phyloP scores from a whole-genome alignment of 2,113 vertebrate genomes.

The Willisornis vidua region DNA sequence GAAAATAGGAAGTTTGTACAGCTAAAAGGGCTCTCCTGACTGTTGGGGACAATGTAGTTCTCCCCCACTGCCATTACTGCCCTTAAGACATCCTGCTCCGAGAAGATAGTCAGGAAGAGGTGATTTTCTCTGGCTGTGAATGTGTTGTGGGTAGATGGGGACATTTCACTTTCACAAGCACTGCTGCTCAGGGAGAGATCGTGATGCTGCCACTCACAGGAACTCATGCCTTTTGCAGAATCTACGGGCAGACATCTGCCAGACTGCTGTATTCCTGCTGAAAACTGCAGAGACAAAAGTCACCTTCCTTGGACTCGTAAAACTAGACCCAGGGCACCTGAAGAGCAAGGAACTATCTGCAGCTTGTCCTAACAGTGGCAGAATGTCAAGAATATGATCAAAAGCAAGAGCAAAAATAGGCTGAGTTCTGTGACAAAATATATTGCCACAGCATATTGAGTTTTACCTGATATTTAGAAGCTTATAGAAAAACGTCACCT shows the following conservation, averaged over 20 bases:
- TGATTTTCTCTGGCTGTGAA: neutral
- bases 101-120: neutral
- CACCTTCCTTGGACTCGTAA: neutral
- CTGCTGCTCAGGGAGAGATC: neutral
- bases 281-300: neutral
- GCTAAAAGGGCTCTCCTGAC: neutral
- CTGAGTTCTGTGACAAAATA: neutral
- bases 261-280: neutral
- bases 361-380: neutral
- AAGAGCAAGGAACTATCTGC: neutral
- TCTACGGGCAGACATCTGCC: neutral
- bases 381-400: neutral
- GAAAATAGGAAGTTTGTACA: neutral
- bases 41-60: neutral
- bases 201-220: neutral
- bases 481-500: neutral
- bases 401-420: slow-evolving; percentile 1
- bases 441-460: neutral
- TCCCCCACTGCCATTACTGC: neutral
- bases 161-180: neutral
- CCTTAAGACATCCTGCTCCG: neutral
- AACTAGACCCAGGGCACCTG: neutral
- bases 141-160: neutral
- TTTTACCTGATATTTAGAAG: neutral
- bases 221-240: neutral